Evolutionary conservation across 2,113 vertebrate genomes (phyloP).

Genomic region (Zapus hudsonius): DNA sequence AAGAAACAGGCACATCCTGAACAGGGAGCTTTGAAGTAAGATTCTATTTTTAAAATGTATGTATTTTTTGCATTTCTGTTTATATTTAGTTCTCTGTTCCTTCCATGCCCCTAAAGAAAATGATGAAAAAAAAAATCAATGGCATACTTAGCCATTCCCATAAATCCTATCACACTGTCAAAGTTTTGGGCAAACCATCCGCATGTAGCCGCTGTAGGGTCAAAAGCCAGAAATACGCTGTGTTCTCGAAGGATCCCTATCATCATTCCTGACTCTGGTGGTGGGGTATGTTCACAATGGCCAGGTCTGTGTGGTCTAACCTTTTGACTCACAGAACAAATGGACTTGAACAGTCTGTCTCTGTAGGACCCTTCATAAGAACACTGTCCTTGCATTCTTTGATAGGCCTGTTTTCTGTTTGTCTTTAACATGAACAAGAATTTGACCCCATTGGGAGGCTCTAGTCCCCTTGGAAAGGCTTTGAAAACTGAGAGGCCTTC

Average conservation of each 20-base stretch:
- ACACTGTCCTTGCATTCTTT: constrained; percentile 61
- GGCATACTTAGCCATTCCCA: background rate
- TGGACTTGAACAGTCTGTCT: constrained; percentile 24
- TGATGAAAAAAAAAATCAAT: background rate
- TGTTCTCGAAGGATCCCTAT: constrained; percentile 16
- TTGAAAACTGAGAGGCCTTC: background rate
- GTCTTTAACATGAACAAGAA: constrained; percentile 4
- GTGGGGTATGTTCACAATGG: background rate
- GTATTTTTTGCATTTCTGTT: background rate
- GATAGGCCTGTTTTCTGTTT: constrained; percentile 38
- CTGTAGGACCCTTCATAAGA: background rate
- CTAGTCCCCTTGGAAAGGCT: background rate
- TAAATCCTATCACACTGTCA: constrained; percentile 25
- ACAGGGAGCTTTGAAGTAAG: background rate
- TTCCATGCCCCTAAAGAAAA: background rate
- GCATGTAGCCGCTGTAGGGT: background rate
- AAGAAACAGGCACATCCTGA: accelerated
- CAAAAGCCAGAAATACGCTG: background rate
- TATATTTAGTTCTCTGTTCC: background rate
- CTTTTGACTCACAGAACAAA: background rate
- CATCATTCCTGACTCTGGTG: constrained; percentile 40
- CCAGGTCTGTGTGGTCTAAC: constrained; percentile 42
- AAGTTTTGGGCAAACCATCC: background rate
- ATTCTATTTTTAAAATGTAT: background rate
- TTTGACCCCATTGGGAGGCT: background rate